A percentile compares a stretch with the other conserved stretches of the same genome.
These are phyloP conservation scores for Ophioninae sp. DNA, from an alignment of 2,888 invertebrate genomes.

Conservation along the genomic window DNA sequence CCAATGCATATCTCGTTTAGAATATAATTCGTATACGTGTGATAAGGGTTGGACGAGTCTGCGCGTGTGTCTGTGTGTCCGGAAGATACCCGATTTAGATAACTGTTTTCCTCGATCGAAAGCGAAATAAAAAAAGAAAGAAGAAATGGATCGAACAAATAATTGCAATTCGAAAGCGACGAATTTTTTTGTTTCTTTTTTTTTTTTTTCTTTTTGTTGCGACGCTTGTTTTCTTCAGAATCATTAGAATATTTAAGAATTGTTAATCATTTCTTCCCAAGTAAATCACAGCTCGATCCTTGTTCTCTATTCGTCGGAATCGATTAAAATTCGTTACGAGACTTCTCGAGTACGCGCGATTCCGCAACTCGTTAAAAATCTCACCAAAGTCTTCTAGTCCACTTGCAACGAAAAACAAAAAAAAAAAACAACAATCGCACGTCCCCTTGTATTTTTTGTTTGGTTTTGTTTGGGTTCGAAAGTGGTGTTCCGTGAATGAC, in stretches of 20 bases:
- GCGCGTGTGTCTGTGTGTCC: conserved; percentile 21
- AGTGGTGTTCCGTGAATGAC: neutral
- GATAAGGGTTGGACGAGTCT: conserved; percentile 43
- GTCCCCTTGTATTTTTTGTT: neutral
- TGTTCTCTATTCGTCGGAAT: conserved; percentile 30
- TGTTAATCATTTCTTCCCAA: conserved; percentile 10
- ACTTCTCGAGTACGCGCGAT: conserved; percentile 42
- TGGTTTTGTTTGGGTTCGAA: conserved; percentile 7
- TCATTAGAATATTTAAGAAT: conserved; percentile 36
- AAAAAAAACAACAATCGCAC: conserved; percentile 2
- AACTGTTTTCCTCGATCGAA: conserved; percentile 30
- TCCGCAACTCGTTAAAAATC: conserved; percentile 17
- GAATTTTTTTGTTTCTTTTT: conserved; percentile 15
- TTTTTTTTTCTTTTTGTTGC: conserved; percentile 8
- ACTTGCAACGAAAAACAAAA: conserved; percentile 31
- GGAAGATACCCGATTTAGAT: conserved; percentile 24
- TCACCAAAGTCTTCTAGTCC: conserved; percentile 56
- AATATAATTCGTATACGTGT: conserved; percentile 61
- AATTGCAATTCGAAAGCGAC: conserved; percentile 33
- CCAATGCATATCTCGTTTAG: conserved; percentile 65
- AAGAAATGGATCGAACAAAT: conserved; percentile 29
- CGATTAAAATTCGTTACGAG: conserved; percentile 12
- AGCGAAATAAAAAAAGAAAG: neutral
- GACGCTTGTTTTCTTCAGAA: conserved; percentile 45
- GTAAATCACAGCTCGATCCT: conserved; percentile 38